A percentile compares a stretch with the other conserved stretches of the same genome.
Evolutionary conservation across 1,140 invertebrate genomes (phyloP).

Genomic region (Drosophila pectinifera): DNA sequence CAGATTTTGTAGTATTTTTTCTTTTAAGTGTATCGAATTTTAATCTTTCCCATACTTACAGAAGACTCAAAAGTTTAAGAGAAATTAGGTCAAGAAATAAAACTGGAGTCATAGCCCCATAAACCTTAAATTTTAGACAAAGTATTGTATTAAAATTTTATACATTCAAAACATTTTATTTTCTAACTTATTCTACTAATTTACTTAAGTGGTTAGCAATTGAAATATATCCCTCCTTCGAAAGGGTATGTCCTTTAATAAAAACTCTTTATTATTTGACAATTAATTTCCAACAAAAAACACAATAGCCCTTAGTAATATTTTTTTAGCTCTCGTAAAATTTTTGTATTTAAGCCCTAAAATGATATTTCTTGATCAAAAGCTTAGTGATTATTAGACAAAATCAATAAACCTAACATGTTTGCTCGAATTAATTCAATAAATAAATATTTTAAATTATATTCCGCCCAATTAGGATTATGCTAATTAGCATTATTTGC

Average conservation of each 20-base stretch:
- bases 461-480: conserved; percentile 33
- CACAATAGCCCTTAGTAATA: background rate
- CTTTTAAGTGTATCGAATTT: too few species aligned
- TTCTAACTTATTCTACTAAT: background rate
- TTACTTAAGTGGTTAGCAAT: background rate
- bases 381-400: conserved; percentile 5
- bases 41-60: too few species aligned
- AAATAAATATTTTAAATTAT: conserved; percentile 4
- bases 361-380: background rate
- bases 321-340: conserved; percentile 1
- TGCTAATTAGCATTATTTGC: conserved; percentile 22
- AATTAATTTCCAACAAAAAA: conserved; percentile 22
- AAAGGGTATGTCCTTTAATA: conserved; percentile 14
- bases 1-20: too few species aligned
- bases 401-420: background rate
- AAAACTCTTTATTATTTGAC: conserved; percentile 31
- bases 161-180: rapidly evolving
- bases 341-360: conserved; percentile 12
- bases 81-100: too few species aligned
- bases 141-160: background rate
- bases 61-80: too few species aligned
- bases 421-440: conserved; percentile 14
- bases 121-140: background rate
- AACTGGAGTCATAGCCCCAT: background rate
- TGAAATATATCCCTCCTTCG: background rate